Base-by-base conservation (phyloP, 2,797 vertebrate genomes). In the Pelobates cultripes region DNA sequence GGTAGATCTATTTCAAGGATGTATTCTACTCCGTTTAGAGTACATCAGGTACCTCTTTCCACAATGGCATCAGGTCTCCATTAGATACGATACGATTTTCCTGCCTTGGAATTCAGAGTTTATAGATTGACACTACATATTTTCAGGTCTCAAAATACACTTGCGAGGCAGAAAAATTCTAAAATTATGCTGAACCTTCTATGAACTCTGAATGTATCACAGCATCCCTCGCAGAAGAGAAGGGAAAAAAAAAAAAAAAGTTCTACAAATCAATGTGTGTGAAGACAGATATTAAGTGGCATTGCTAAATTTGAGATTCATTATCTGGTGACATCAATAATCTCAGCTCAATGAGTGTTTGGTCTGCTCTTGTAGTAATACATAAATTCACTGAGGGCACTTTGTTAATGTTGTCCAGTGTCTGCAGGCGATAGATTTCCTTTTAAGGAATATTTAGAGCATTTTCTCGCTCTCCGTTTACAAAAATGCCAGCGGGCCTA, bases 401-500 rank as follows among this genome's bases (percentile, higher is more conserved):
- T 53, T 79, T 83, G 81, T 83, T 83, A 83, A 70, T 10, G 53
- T 70, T 74, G 77, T 83, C 53, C 66, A n/a, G 44, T 55, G 55
- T 75, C 44, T 79, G 77, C 66, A 4, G 75, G 41, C 42, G 1
- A 45, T 69, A 66, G 72, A 79, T 66, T 83, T 79, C 82, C 82
- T 75, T 83, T 70, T 83, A 83, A 43, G 77, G 82, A 79, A 75
- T 66, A 79, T 70, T 83, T 79, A 75, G 80, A 55, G 74, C 69
- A 70, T 82, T 82, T 77, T 77, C 43, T 2, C 61, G 28, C 53
- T 43, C 71, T 74, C 61, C 0, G 81, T 83, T 83, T 83, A 83
- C 28, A 28, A 28, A 79, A 75, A 71, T 71, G 72, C 82, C 72
- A 83, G 81, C 64, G 63, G 55, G 7, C 45, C 3, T 42, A 75